Evolutionary conservation across 2,888 invertebrate species (phyloP).

Genomic region (Oscheius sp.): DNA sequence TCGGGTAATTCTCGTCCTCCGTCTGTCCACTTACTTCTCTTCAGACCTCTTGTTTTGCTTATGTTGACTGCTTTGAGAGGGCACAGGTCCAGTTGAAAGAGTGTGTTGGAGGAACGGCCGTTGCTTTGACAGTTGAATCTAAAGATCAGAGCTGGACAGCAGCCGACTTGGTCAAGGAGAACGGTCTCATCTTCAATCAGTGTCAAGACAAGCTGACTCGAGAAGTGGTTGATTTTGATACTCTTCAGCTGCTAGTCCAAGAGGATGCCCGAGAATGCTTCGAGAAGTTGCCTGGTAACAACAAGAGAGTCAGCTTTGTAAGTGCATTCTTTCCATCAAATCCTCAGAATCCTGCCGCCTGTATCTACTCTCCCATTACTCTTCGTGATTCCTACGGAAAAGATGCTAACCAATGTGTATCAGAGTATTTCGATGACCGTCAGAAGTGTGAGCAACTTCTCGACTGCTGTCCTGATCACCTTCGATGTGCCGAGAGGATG

Average conservation of each 20-base stretch:
- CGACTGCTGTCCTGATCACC: constrained; percentile 57
- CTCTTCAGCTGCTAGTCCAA: constrained; percentile 51
- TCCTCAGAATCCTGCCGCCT: constrained; percentile 38
- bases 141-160: constrained; percentile 44
- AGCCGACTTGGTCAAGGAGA: constrained; percentile 42
- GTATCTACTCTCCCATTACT: constrained; percentile 28
- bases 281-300: constrained; percentile 47
- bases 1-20: constrained; percentile 11
- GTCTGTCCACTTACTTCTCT: constrained; percentile 5
- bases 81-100: constrained; percentile 43
- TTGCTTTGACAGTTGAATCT: constrained; percentile 42
- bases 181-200: constrained; percentile 44
- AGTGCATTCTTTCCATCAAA: not conserved
- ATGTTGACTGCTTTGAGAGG: constrained; percentile 45
- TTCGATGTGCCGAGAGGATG: constrained; percentile 55
- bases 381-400: constrained; percentile 39
- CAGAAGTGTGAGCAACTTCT: constrained; percentile 52
- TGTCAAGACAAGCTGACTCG: constrained; percentile 49
- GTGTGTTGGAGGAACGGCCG: constrained; percentile 49
- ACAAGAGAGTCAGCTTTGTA: constrained; percentile 34
- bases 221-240: constrained; percentile 54
- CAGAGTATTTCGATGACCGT: constrained; percentile 50
- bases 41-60: constrained; percentile 51
- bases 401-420: constrained; percentile 46
- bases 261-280: constrained; percentile 57